Evolutionary conservation across 2,888 invertebrate genomes (phyloP).

Genomic region (Tetheella fluctuosa): DNA sequence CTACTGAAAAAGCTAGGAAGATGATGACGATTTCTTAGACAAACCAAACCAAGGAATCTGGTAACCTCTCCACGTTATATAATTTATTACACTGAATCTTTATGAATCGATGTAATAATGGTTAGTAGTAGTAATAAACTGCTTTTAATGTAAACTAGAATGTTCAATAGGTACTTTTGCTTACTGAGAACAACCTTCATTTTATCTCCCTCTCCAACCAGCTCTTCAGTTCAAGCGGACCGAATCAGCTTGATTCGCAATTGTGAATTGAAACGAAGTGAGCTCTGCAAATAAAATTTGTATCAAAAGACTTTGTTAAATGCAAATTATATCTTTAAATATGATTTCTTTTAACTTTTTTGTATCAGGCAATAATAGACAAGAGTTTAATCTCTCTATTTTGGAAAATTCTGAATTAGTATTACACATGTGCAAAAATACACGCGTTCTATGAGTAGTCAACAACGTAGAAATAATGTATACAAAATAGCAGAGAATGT

Average conservation of each 20-base stretch:
- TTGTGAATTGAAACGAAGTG: slow-evolving; percentile 3
- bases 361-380: too few species aligned
- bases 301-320: not conserved
- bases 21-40: too few species aligned
- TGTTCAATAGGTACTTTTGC: not conserved
- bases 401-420: not conserved
- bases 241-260: slow-evolving; percentile 3
- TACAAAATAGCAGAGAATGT: too few species aligned
- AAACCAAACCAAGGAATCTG: too few species aligned
- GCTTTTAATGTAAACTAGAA: not conserved
- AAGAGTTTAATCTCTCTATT: not conserved
- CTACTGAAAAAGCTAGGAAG: too few species aligned
- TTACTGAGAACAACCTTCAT: slow-evolving; percentile 3
- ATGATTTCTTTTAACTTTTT: too few species aligned
- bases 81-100: not conserved
- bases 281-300: not conserved
- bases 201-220: not conserved
- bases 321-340: not conserved
- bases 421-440: too few species aligned
- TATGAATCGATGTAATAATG: not conserved
- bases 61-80: too few species aligned
- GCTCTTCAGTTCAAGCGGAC: not conserved
- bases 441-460: too few species aligned
- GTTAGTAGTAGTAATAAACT: not conserved
- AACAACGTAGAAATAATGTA: too few species aligned